A percentile compares a stretch with the other conserved stretches of the same genome.
Evolutionary conservation across 2,797 vertebrate genomes (phyloP).

Genomic region (Peromyscus eremicus): DNA sequence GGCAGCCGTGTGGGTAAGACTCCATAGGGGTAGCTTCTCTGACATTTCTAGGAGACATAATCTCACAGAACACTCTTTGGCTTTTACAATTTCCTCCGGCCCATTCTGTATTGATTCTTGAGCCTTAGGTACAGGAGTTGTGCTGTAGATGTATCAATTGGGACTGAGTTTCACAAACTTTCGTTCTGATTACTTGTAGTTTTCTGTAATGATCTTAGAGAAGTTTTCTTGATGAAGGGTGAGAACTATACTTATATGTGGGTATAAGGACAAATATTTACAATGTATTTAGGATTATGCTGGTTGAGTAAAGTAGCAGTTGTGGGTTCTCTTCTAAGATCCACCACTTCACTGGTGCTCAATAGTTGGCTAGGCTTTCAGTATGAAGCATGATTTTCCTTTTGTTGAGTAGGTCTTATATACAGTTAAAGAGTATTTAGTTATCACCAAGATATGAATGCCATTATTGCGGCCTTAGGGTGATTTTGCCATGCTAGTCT

Average conservation of each 20-base stretch:
- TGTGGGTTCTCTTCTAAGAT: neutral
- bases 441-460: neutral
- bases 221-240: neutral
- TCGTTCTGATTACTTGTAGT: too few species aligned
- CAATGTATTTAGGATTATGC: neutral
- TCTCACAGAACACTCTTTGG: neutral
- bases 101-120: neutral
- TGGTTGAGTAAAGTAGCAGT: neutral
- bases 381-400: neutral
- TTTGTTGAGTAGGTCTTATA: neutral
- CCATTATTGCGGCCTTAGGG: too few species aligned
- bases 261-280: neutral
- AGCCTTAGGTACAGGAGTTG: neutral
- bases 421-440: neutral
- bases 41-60: neutral
- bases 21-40: neutral
- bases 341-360: neutral
- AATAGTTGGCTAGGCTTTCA: neutral
- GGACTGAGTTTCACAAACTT: neutral
- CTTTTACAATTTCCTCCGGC: too few species aligned
- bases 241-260: neutral
- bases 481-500: neutral
- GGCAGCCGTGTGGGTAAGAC: neutral
- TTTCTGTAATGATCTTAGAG: neutral
- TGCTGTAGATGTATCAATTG: neutral